These are phyloP conservation scores for Podabrus alpinus DNA, from an alignment of 2,888 invertebrate genomes.

Conservation along the genomic window DNA sequence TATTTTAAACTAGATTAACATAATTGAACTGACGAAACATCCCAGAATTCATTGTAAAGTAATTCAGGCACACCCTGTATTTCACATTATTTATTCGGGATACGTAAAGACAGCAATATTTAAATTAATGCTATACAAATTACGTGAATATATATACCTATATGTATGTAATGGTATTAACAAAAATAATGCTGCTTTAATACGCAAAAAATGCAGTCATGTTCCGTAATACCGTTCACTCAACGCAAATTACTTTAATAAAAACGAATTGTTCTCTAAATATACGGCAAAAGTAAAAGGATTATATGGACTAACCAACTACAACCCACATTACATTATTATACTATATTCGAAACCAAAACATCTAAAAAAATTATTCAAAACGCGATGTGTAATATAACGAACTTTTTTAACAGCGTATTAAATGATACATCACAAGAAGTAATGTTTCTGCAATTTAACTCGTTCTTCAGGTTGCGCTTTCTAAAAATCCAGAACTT, in stretches of 20 bases:
- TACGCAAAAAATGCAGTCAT: slow-evolving; percentile 5
- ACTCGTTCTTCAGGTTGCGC: not conserved
- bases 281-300: slow-evolving; percentile 21
- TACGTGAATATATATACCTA: not conserved
- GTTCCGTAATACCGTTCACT: slow-evolving; percentile 6
- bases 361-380: not conserved
- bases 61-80: not conserved
- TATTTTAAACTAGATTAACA: not conserved
- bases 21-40: not conserved
- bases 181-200: not conserved
- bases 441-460: not conserved
- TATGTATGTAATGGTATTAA: not conserved
- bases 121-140: not conserved
- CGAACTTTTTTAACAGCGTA: not conserved
- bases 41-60: not conserved
- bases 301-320: slow-evolving; percentile 17
- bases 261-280: slow-evolving; percentile 22
- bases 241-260: slow-evolving; percentile 19
- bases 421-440: not conserved
- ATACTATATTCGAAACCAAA: not conserved
- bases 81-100: not conserved
- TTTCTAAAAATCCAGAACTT: not conserved
- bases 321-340: not conserved
- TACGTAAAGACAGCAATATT: not conserved
- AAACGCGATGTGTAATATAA: not conserved